Base-by-base conservation (phyloP, 2,113 vertebrate genomes). In the Amphiprion percula region DNA sequence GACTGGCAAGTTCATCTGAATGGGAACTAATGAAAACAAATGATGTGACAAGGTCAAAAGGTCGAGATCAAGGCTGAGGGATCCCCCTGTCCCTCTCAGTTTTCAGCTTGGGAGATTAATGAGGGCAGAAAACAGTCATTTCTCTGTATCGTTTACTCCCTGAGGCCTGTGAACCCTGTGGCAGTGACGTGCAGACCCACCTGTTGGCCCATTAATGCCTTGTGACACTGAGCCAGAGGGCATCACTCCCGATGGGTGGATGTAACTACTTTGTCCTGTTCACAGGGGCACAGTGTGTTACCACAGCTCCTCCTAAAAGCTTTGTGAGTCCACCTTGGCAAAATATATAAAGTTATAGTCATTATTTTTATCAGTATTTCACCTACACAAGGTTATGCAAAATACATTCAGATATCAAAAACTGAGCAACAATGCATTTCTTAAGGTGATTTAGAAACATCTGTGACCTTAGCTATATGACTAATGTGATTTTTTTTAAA, bases 21-120 rank as follows among this genome's bases (percentile, higher is more conserved):
- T 82, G 80, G 65, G 63, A 79, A 78, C 92, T 94, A 94, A 95
- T 94, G 94, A 94, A 94, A 95, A 95, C 89, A 91, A 95, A 95
- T 94, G 93, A 91, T 88, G 73, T 67, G 80, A 84, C 80, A 60
- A 66, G 95, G 93, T 95, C 93, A 88, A 64, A 85, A 84, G 94
- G 92, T 92, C 60, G 83, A 94, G 94, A 94, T 94, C 93, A 95
- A 94, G 93, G 93, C 86, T 87, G 78, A 79, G 79, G 76, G 77
- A 88, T 82, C 68, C 85, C 89, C 87, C 87, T 54, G 16, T 86
- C 86, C 88, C 79, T 90, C 93, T 93, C 90, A 80, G 67, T 93
- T 94, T 93, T 87, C 80, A 93, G 71, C 69, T 12, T 23, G 56
- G 74, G 79, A 93, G 95, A 95, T 95, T 92, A 93, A 95, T 95